Evolutionary conservation across 2,888 invertebrate genomes (phyloP), one percentile per base, ranked within the genome.

Genomic region (Lithophane socia): DNA sequence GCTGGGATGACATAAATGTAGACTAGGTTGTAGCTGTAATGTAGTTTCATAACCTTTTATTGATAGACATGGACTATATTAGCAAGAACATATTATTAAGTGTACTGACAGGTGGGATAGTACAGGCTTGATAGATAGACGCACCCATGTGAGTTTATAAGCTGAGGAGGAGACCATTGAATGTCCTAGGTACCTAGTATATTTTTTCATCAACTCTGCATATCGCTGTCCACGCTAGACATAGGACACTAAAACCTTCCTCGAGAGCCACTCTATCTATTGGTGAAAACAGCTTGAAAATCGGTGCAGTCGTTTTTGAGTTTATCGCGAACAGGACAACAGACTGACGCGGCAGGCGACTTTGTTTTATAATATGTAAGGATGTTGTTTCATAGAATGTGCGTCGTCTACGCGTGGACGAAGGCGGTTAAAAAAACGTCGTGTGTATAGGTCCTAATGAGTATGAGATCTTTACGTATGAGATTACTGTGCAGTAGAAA

Each of bases 1-100:
- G 66, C 29, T 71, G 58, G 52, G 29, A 58, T 49, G 61, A 52
- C 58, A 44, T 64, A 71, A 52, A 65, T 54, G 24, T 29, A 24
- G 37, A 47, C 58, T 73, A 24, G 21, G 12, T 47, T 9, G 47
- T 16, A 74, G 42, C 42, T 60, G 13, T 29, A 44, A 61, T 44
- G 44, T 44, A 71, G 24, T 37, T 52, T 67, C 52, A 37, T 52
- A 37, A 52, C 37, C 37, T 71, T 2, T 4, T 37, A 37, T 49
- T 67, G 37, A 49, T 37, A 9, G 37, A n/a, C 24, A 13, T 72
- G 49, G 16, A 52, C 21, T 37, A 69, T 3, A 10, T 69, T 5
- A 2, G 3, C 49, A 42, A 21, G 18, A 72, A 52, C 18, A 24
- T 18, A 54, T 54, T n/a, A n/a, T n/a, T 56, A 3, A 21, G 18